Percentiles rank a stretch among this genome's conserved stretches.
Evolutionary conservation across 2,797 vertebrate genomes (phyloP).

Genomic region (Chelon labrosus): DNA sequence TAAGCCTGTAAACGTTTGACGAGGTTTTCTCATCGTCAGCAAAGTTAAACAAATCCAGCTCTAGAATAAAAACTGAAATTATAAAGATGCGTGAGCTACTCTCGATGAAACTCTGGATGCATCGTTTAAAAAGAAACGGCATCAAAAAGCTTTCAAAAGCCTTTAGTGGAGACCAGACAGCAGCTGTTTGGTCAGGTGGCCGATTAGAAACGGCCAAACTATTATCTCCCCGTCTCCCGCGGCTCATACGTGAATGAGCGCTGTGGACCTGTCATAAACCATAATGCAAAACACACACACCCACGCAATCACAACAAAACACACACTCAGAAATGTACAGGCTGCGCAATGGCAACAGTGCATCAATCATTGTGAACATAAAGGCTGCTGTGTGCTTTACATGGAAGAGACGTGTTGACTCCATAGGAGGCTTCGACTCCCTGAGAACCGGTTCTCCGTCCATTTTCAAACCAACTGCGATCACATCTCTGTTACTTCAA

Average conservation of each 20-base stretch:
- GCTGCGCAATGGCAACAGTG: constrained; percentile 1
- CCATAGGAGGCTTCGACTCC: constrained; percentile 15
- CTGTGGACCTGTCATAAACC: constrained; percentile 37
- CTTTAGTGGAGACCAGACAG: constrained; percentile 5
- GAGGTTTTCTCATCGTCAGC: too few relatives aligned
- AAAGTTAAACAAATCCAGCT: too few relatives aligned
- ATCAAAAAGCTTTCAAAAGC: background rate
- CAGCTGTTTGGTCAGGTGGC: constrained; percentile 13
- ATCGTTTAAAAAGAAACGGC: too few relatives aligned
- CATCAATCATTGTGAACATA: constrained; percentile 52
- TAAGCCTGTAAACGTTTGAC: too few relatives aligned
- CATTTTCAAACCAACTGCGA: too few relatives aligned
- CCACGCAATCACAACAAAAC: constrained; percentile 42
- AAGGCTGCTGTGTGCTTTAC: constrained; percentile 1
- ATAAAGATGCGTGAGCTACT: background rate
- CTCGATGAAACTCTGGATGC: too few relatives aligned
- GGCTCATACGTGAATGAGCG: constrained; percentile 9
- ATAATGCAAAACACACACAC: constrained; percentile 41
- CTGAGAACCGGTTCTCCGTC: background rate
- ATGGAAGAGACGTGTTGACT: constrained; percentile 21
- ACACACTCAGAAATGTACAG: constrained; percentile 20
- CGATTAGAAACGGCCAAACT: background rate
- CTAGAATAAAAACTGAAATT: too few relatives aligned
- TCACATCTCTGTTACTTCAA: too few relatives aligned
- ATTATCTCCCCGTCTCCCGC: background rate